Conservation (phyloP, 2,797 vertebrate genomes). For the Rhinatrema bivittatum region DNA sequence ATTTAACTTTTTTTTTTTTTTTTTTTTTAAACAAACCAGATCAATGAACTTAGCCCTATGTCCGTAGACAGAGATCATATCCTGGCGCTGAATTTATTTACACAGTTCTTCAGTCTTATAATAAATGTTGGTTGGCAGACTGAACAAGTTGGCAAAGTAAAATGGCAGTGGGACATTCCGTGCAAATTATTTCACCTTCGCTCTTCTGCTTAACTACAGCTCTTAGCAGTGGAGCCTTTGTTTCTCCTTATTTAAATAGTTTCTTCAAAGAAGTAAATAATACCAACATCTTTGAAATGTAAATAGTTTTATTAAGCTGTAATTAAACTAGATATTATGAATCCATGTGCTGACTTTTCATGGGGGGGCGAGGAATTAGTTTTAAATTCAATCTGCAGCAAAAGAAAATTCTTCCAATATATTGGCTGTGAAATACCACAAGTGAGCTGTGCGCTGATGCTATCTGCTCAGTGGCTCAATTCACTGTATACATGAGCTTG, state of each 20-base stretch:
- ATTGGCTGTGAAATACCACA: conserved; percentile 69
- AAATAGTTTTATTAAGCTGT: conserved; percentile 65
- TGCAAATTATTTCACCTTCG: conserved; percentile 40
- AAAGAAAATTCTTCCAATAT: conserved; percentile 64
- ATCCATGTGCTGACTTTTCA: conserved; percentile 53
- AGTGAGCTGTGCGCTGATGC: conserved; percentile 69
- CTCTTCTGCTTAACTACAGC: conserved; percentile 15
- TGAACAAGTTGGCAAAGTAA: no score
- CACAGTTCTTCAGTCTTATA: no score
- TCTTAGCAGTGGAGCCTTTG: conserved; percentile 25
- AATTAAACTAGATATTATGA: conserved; percentile 63
- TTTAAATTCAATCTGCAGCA: conserved; percentile 64
- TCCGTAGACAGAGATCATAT: no score
- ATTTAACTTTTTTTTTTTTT: no score
- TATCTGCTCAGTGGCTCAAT: conserved; percentile 56
- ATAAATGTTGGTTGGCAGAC: no score
- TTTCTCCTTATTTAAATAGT: conserved; percentile 22
- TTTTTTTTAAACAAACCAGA: no score
- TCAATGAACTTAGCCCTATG: no score
- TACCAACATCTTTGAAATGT: conserved; percentile 65
- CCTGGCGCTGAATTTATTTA: no score
- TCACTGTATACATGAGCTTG: conserved; percentile 56
- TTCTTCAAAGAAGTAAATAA: conserved; percentile 59
- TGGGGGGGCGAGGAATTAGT: conserved; percentile 68
- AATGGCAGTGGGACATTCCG: conserved; percentile 38